A percentile compares a stretch with the other conserved stretches of the same genome.
Evolutionary conservation across 2,797 vertebrate species (phyloP).

Genomic region (Alcedo quadribrachys): DNA sequence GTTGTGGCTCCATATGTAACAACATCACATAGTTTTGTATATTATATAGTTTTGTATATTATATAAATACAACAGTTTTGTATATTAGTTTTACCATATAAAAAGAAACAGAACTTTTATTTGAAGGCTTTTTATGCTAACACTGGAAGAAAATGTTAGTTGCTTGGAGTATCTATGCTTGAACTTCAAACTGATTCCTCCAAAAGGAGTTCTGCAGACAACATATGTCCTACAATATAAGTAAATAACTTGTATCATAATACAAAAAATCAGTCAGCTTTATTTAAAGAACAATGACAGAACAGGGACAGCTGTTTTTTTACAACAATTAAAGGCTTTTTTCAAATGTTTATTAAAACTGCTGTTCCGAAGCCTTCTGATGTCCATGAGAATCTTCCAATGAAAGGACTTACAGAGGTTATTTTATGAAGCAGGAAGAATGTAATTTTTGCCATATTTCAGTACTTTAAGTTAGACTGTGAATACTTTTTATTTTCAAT

Average conservation of each 20-base stretch:
- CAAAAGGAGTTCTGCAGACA: background rate
- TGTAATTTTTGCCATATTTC: fast-evolving
- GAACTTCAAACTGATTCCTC: background rate
- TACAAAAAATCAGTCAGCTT: background rate
- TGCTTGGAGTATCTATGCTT: background rate
- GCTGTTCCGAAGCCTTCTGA: background rate
- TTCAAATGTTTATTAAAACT: background rate
- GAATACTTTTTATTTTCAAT: background rate
- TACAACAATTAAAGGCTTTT: background rate
- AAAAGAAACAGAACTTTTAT: background rate
- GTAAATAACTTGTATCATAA: background rate
- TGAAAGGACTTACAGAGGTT: background rate
- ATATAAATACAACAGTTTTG: no score
- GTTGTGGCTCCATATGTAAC: background rate
- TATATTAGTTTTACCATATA: background rate
- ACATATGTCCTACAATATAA: no score
- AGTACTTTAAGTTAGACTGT: background rate
- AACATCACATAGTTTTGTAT: background rate
- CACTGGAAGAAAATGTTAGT: background rate
- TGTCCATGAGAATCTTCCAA: background rate
- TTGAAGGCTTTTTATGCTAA: background rate
- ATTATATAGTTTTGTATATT: background rate
- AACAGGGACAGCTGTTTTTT: background rate
- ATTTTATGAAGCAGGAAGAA: background rate
- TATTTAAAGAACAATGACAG: background rate